Evolutionary conservation across 2,888 invertebrate species (phyloP).

Genomic region (Cerastoderma edule): DNA sequence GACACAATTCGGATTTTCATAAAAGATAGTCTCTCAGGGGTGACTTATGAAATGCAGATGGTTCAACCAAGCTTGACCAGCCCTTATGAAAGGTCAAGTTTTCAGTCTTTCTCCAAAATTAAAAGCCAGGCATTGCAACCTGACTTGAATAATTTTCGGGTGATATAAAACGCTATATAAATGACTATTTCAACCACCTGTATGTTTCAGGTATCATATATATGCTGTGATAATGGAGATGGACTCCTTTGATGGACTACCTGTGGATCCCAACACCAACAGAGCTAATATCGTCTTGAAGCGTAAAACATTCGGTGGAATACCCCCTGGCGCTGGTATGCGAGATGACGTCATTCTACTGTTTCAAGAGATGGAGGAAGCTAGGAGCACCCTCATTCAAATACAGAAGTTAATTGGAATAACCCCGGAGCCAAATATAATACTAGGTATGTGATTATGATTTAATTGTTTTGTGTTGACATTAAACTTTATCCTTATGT

Average conservation of each 20-base stretch:
- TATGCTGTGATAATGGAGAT: conserved; percentile 83
- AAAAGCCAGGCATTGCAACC: no score
- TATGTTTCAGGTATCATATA: conserved; percentile 81
- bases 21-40: no score
- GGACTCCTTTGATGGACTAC: conserved; percentile 80
- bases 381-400: conserved; percentile 77
- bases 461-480: no score
- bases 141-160: no score
- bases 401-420: conserved; percentile 75
- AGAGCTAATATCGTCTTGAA: conserved; percentile 80
- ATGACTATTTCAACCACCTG: no score
- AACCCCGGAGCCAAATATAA: conserved; percentile 70
- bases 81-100: no score
- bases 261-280: conserved; percentile 72
- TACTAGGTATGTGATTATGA: conserved; percentile 66
- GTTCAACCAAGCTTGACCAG: no score
- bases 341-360: conserved; percentile 82
- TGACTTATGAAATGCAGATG: no score
- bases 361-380: conserved; percentile 83
- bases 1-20: no score
- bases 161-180: no score
- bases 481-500: no score
- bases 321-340: conserved; percentile 82
- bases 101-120: no score
- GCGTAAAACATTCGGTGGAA: conserved; percentile 81